These are phyloP conservation scores for Luperina testacea DNA, from an alignment of 2,888 invertebrate genomes.

Conservation along the genomic window DNA sequence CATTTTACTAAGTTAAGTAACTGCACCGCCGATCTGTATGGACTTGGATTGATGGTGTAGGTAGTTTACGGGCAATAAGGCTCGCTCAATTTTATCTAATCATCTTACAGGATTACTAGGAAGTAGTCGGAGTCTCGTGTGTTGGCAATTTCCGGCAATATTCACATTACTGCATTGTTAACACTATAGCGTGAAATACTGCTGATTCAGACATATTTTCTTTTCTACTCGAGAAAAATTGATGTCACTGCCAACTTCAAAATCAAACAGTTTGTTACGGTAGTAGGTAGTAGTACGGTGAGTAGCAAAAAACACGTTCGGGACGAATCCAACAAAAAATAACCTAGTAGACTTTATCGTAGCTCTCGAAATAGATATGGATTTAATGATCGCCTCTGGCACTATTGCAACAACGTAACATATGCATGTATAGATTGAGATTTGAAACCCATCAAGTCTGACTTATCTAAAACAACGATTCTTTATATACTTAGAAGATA, in stretches of 20 bases:
- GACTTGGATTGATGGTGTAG: slow-evolving; percentile 42
- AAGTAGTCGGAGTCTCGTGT: slow-evolving; percentile 26
- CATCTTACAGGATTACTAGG: slow-evolving; percentile 35
- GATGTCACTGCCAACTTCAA: neutral
- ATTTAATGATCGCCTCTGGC: neutral
- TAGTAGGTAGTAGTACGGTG: neutral
- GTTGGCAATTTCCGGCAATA: slow-evolving; percentile 16
- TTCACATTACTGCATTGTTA: neutral
- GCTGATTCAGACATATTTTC: neutral
- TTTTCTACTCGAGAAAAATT: neutral
- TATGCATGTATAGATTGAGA: neutral
- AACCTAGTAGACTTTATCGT: neutral
- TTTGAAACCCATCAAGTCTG: neutral
- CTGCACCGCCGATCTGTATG: slow-evolving; percentile 42
- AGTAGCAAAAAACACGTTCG: neutral
- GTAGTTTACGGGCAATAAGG: slow-evolving; percentile 37
- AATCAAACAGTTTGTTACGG: neutral
- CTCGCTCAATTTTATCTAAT: slow-evolving; percentile 52
- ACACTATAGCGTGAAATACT: neutral
- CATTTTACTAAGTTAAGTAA: slow-evolving; percentile 44
- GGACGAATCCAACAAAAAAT: neutral
- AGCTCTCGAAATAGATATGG: neutral
- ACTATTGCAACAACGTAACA: neutral
- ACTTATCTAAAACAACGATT: neutral
- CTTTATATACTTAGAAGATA: neutral